These are phyloP conservation scores for Dynastes maya DNA, from an alignment of 2,888 invertebrate species.

Conservation along the genomic window DNA sequence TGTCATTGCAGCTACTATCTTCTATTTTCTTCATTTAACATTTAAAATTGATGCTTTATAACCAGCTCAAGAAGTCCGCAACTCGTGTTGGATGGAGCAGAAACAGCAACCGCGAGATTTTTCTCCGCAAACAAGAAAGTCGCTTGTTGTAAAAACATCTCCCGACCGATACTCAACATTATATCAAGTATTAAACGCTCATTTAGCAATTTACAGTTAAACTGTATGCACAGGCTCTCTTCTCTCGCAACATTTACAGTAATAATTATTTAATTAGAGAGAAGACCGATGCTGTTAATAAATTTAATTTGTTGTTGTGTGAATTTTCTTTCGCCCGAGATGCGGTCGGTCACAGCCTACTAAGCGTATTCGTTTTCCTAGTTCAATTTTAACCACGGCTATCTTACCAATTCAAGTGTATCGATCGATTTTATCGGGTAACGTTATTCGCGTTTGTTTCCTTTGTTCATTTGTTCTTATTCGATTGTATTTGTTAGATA, in stretches of 20 bases:
- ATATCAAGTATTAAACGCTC: slow-evolving; percentile 13
- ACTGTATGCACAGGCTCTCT: slow-evolving; percentile 24
- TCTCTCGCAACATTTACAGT: slow-evolving; percentile 29
- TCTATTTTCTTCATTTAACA: neutral
- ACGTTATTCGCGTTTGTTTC: slow-evolving; percentile 16
- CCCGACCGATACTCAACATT: neutral
- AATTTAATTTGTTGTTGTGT: slow-evolving; percentile 26
- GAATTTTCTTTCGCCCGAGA: slow-evolving; percentile 34
- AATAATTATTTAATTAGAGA: slow-evolving; percentile 42
- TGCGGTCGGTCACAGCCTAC: slow-evolving; percentile 41
- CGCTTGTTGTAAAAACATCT: neutral
- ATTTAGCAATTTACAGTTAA: slow-evolving; percentile 33
- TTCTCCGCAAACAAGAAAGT: slow-evolving; percentile 1
- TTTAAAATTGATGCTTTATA: neutral
- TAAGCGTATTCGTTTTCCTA: slow-evolving; percentile 20
- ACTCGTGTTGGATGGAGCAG: neutral
- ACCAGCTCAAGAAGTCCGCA: neutral
- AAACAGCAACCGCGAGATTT: slow-evolving; percentile 8
- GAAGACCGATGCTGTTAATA: slow-evolving; percentile 34
- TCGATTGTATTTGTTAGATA: neutral
- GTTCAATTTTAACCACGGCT: slow-evolving; percentile 1
- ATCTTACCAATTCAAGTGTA: slow-evolving; percentile 13
- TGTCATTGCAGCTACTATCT: no score
- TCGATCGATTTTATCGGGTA: slow-evolving; percentile 20
- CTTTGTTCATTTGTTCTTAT: neutral